Evolutionary conservation across 2,888 invertebrate species (phyloP), one percentile per base, ranked within the genome.

Genomic region (Cenopis cana): DNA sequence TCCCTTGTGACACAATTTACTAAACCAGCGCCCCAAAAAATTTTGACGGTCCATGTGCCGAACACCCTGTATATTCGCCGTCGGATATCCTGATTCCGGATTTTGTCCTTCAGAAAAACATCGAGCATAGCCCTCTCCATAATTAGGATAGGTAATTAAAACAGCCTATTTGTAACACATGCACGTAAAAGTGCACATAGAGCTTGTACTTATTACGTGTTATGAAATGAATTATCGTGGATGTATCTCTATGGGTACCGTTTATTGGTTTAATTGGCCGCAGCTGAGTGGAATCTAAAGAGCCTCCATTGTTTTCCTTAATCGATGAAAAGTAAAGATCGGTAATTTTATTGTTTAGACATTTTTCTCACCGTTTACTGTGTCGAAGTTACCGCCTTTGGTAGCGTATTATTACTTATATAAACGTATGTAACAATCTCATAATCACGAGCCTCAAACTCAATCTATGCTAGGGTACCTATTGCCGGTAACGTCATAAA

Each of bases 281-380:
- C 17, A 49, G 24, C 29, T n/a, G 38, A 33, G n/a, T 18, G 49
- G 49, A 61, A 61, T 69, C 41, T 33, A 56, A 55, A 55, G 68
- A 17, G 52, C 38, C 46, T 52, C 17, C 69, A 70, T 70, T 70
- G 69, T 70, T 41, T 46, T 36, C 62, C 55, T 56, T 56, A 61
- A 69, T 65, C 59, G 41, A 70, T 59, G 41, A 70, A 69, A 65
- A 59, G 64, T 64, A 56, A 56, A 59, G 65, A 59, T 59, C 33
- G 65, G 41, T 52, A 65, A 65, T 65, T 70, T 54, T 41, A 65
- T 65, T 65, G 69, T 70, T 64, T 11, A 54, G 52, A 57, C 46
- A 14, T 65, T 59, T 62, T 62, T 70, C 69, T 54, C 69, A 65
- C 65, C 50, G 56, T 54, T 29, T 41, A 33, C 41, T 62, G 36